Evolutionary conservation across 2,888 invertebrate species (phyloP).

Genomic region (Eristalis arbustorum): DNA sequence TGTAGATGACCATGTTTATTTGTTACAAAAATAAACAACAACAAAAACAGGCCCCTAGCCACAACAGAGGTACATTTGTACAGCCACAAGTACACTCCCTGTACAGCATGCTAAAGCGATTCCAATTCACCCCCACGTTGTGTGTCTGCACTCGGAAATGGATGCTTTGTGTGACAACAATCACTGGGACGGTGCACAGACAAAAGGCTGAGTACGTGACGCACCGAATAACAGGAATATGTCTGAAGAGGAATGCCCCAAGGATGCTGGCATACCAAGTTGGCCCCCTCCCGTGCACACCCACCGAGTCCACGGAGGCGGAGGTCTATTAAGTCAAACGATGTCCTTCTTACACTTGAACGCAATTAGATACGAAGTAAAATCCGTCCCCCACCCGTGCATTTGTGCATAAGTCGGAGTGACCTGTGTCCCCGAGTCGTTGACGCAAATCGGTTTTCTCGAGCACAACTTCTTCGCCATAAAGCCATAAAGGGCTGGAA

Average conservation of each 20-base stretch:
- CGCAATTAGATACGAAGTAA: constrained; percentile 4
- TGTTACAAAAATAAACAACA: constrained; percentile 4
- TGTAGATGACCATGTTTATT: constrained; percentile 17
- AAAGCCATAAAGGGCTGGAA: constrained; percentile 7
- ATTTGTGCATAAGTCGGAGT: constrained; percentile 16
- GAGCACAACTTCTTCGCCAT: background rate
- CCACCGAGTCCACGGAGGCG: background rate
- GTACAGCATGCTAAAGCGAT: background rate
- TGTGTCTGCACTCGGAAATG: constrained; percentile 5
- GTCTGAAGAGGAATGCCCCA: constrained; percentile 12
- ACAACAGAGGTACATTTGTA: background rate
- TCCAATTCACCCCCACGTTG: background rate
- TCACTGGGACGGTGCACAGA: background rate
- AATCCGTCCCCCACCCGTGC: background rate
- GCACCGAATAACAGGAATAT: constrained; percentile 8
- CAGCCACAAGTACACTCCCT: background rate
- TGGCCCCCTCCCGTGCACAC: background rate
- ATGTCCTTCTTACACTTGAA: constrained; percentile 22
- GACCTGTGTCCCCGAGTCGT: background rate
- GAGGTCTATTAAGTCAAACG: constrained; percentile 25
- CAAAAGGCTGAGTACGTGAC: constrained; percentile 3
- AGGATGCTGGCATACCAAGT: background rate
- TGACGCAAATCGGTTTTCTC: background rate
- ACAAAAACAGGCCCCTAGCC: background rate
- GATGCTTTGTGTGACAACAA: background rate